Conservation (phyloP, 2,888 invertebrate genomes). For the Cerceris ruficornis region DNA sequence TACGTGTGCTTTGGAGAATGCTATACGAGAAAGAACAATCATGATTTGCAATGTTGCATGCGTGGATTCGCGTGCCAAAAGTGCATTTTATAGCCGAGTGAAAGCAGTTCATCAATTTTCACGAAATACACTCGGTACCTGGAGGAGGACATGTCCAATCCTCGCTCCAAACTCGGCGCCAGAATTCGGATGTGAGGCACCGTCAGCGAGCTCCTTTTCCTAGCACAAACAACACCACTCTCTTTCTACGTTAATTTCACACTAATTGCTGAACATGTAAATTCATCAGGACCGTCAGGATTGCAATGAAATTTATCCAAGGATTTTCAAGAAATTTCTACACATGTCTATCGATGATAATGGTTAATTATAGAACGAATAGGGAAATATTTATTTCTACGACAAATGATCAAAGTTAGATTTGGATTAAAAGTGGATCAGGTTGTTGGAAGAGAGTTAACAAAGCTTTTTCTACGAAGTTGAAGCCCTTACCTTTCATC, state of each 20-base stretch:
- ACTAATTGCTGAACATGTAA: background rate
- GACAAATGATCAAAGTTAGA: too few relatives aligned
- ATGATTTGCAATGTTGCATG: slow-evolving; percentile 22
- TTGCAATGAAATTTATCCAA: background rate
- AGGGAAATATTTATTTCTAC: too few relatives aligned
- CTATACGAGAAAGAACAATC: background rate
- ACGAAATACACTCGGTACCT: slow-evolving; percentile 71
- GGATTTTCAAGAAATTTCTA: background rate
- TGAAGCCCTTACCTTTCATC: slow-evolving; percentile 69
- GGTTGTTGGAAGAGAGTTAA: background rate
- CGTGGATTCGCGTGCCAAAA: slow-evolving; percentile 56
- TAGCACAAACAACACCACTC: slow-evolving; percentile 73
- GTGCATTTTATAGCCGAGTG: slow-evolving; percentile 37
- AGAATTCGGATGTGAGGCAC: slow-evolving; percentile 92
- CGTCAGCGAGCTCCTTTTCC: slow-evolving; percentile 88
- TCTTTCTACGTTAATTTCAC: slow-evolving; percentile 67
- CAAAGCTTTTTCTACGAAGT: slow-evolving; percentile 30
- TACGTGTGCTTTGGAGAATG: background rate
- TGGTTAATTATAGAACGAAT: too few relatives aligned
- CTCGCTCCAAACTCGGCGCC: slow-evolving; percentile 91
- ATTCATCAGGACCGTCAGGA: background rate
- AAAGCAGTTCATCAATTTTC: slow-evolving; percentile 28
- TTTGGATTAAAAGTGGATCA: too few relatives aligned
- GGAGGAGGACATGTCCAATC: slow-evolving; percentile 85
- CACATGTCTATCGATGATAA: too few relatives aligned